Evolutionary conservation across 1,140 invertebrate species (phyloP), one percentile per base, ranked within the genome.

Genomic region (Zaprionus tsacasi): DNA sequence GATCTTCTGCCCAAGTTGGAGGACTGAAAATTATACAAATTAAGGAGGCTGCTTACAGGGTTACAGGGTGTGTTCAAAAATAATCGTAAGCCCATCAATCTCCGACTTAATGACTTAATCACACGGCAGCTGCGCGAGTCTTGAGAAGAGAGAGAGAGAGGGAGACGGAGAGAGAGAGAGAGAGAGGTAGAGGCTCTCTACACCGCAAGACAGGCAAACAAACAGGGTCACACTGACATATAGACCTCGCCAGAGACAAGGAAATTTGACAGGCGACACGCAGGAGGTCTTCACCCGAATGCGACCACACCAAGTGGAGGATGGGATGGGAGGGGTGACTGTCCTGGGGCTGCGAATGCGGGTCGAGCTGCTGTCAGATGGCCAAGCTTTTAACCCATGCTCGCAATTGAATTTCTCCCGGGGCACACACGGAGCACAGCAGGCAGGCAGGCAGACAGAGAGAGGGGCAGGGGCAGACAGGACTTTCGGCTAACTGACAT

Each of bases 401-500:
- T 74, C 43, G 60, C 67, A 75, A 75, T 75, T 75, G 67, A 75
- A 75, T 75, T 70, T 70, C 54, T 45, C 30, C 15, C 66, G 35
- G 15, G 15, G 21, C 56, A 55, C 66, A 72, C 30, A 12, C 66
- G 35, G 21, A 12, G 21, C 56, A 55, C 66, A 72, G 66, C 58
- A 12, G 36, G 38, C 52, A 38, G 43, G 11, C 7, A 36, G 38
- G 50, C 27, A 48, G n/a, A n/a, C n/a, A n/a, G n/a, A n/a, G n/a
- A n/a, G 54, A 61, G 25, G 64, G 54, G 45, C 36, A 15, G 17
- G 10, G 45, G 25, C 17, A 57, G 68, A 56, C 70, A 82, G 76
- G 82, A 89, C 83, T 72, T 64, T 71, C 57, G 38, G 77, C 73
- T 76, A 89, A 80, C 80, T 88, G 83, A 81, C 85, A 81, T 70